Base-by-base conservation (phyloP, 2,888 invertebrate species). In the Terebella lapidaria region DNA sequence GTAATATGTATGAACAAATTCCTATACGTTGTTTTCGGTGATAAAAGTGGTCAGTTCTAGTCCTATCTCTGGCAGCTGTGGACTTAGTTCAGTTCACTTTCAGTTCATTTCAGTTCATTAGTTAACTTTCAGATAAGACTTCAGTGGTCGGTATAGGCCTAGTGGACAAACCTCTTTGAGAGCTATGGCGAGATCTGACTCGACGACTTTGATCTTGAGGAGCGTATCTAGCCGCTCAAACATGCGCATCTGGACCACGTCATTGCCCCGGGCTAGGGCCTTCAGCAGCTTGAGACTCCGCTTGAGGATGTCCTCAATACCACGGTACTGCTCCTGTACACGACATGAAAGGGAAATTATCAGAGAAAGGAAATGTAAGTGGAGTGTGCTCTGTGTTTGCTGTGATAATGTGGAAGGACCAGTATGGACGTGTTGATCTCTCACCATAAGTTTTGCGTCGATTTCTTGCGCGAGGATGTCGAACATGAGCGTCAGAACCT, bases 391-490 rank as follows among this genome's bases (percentile, higher is more conserved):
- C n/a, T n/a, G n/a, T n/a, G n/a, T n/a, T n/a, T n/a, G n/a, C n/a
- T n/a, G n/a, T n/a, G n/a, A n/a, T n/a, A n/a, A n/a, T n/a, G n/a
- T n/a, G n/a, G n/a, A n/a, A n/a, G n/a, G n/a, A 18, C 26, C 29
- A 20, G 20, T 25, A 27, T 15, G 49, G 22, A 20, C 10, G 10
- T 49, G 18, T 18, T 18, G 20, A 18, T 15, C 20, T 49, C 10
- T 65, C 70, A 78, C 77, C 66, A 72, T 70, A 24, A 78, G 69
- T 49, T 66, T 67, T 18, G 66, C 65, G 54, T 72, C 66, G n/a
- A 64, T 66, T 55, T 72, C 68, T 54, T 69, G 65, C 10, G 69
- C 64, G 5, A 72, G 57, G 56, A 74, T 66, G 59, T 74, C 73
- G 56, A 72, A 74, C 46, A 74, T 68, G 20, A 71, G 65, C 18